A percentile compares a stretch with the other conserved stretches of the same genome.
Conservation (phyloP, 2,797 vertebrate genomes). For the Lepilemur ruficaudatus region DNA sequence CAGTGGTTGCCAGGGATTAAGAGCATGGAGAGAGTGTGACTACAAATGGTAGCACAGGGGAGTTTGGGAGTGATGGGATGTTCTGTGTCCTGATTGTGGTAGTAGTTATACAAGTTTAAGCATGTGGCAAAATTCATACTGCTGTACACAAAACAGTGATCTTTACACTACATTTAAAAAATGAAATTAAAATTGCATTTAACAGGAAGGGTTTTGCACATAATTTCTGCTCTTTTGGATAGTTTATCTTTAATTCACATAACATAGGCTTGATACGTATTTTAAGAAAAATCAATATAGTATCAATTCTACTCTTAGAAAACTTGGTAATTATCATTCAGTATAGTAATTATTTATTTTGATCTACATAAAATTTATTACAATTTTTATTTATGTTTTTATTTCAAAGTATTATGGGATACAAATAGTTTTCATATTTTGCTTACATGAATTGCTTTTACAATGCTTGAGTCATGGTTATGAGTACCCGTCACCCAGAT, state of each 20-base stretch:
- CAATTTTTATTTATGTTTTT: no score
- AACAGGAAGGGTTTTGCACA: not conserved
- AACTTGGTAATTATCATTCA: not conserved
- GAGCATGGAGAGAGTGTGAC: not conserved
- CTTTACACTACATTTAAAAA: not conserved
- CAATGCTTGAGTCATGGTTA: no score
- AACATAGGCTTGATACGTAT: not conserved
- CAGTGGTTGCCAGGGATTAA: not conserved
- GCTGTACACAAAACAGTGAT: not conserved
- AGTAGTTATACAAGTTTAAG: not conserved
- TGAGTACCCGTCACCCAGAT: no score
- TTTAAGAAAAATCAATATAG: not conserved
- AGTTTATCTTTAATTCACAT: not conserved
- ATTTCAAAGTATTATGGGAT: no score
- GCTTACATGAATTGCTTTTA: no score
- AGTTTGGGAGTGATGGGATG: not conserved
- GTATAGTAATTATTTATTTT: no score
- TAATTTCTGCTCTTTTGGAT: not conserved
- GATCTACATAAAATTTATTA: no score
- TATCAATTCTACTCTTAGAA: not conserved
- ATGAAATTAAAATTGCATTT: not conserved
- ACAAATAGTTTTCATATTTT: no score
- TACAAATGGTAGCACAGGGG: no score
- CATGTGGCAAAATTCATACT: not conserved
- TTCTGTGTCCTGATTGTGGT: not conserved